Evolutionary conservation across 1,140 invertebrate species (phyloP).

Genomic region (Drosophila albomicans): DNA sequence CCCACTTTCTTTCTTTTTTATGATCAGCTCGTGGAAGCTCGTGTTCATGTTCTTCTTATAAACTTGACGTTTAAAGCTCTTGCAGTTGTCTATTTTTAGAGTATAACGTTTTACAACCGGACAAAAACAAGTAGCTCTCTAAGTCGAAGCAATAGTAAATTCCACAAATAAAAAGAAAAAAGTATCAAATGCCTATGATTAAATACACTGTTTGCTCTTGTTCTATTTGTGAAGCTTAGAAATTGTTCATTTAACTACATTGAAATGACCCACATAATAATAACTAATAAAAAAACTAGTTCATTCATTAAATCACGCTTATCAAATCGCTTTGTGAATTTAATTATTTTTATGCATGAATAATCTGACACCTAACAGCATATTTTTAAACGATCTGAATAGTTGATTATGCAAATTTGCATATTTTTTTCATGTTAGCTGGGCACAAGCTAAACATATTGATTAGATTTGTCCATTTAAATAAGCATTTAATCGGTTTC

Average conservation of each 20-base stretch:
- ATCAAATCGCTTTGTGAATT: neutral
- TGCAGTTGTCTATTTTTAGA: conserved; percentile 42
- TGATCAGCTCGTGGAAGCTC: conserved; percentile 30
- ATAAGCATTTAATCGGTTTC: too few relatives aligned
- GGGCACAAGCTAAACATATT: neutral
- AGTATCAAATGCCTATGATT: neutral
- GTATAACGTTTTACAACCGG: conserved; percentile 19
- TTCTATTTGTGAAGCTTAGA: neutral
- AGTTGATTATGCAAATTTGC: neutral
- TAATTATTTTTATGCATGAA: neutral
- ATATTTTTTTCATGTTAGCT: neutral
- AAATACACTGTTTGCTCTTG: conserved; percentile 3
- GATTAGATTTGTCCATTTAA: too few relatives aligned
- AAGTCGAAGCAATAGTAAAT: conserved; percentile 17
- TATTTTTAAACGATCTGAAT: neutral
- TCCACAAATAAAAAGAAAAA: conserved; percentile 30
- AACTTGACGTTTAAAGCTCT: conserved; percentile 22
- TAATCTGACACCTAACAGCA: neutral
- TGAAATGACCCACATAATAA: neutral
- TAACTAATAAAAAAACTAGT: neutral
- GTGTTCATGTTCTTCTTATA: conserved; percentile 16
- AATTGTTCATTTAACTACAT: neutral
- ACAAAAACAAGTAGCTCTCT: conserved; percentile 10
- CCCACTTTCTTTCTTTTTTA: conserved; percentile 21
- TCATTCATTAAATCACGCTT: neutral